Conservation (phyloP, 2,797 vertebrate genomes). For the Ispidina picta region DNA sequence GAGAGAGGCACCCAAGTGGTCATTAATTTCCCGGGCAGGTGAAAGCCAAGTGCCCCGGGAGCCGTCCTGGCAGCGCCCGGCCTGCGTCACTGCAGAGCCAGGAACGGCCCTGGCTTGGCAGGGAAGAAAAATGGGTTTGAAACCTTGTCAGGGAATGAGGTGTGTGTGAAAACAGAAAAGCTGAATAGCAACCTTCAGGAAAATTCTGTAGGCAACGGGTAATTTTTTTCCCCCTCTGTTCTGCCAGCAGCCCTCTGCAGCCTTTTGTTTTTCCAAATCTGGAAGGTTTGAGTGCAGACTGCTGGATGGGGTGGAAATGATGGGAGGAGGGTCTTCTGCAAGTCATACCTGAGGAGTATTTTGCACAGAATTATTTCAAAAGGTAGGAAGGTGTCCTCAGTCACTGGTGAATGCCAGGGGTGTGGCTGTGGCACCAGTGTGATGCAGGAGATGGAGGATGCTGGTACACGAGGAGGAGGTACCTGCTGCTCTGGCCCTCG, state of each 20-base stretch:
- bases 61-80: background rate
- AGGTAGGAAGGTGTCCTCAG: background rate
- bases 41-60: background rate
- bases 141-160: constrained; percentile 17
- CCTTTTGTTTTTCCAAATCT: background rate
- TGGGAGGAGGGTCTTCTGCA: background rate
- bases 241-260: background rate
- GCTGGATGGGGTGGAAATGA: background rate
- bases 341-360: background rate
- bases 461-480: background rate
- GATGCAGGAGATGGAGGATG: background rate
- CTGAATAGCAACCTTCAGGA: background rate
- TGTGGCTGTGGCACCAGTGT: background rate
- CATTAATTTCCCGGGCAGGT: constrained; percentile 8
- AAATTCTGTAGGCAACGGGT: background rate
- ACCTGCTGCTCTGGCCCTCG: background rate
- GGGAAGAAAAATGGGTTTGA: constrained; percentile 28
- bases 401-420: background rate
- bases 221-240: background rate
- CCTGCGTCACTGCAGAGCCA: background rate
- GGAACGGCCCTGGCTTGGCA: background rate
- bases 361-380: background rate
- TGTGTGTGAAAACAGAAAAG: background rate
- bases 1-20: background rate
- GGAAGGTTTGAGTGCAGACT: background rate